These are phyloP conservation scores for Ricordea florida DNA, from an alignment of 92 coral and sea anemone genomes.

Conservation along the genomic window DNA sequence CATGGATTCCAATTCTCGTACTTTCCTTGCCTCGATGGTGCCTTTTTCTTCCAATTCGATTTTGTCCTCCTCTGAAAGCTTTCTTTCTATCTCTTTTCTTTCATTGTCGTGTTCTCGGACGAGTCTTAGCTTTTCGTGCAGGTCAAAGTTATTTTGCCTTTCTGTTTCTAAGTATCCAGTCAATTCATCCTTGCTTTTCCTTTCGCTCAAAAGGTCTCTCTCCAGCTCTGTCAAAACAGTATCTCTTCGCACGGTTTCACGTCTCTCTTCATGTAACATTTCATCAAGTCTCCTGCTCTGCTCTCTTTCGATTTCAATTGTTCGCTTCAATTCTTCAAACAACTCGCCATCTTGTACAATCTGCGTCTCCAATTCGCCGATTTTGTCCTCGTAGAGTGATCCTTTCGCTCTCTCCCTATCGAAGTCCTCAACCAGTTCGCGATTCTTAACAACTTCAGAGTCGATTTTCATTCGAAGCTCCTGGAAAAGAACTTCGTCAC, in stretches of 20 bases:
- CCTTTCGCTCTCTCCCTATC: conserved; percentile 61
- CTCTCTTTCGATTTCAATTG: conserved; percentile 59
- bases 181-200: conserved; percentile 16
- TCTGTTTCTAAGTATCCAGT: conserved; percentile 10
- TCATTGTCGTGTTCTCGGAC: conserved; percentile 21
- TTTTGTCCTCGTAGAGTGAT: conserved; percentile 44
- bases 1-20: conserved; percentile 34
- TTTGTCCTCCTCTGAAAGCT: conserved; percentile 27
- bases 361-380: conserved; percentile 64
- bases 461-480: conserved; percentile 59
- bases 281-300: conserved; percentile 70
- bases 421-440: conserved; percentile 49
- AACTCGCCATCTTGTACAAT: conserved; percentile 62
- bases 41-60: conserved; percentile 28
- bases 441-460: conserved; percentile 53
- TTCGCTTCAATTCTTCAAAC: conserved; percentile 60
- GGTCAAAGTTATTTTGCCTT: not conserved
- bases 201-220: conserved; percentile 6
- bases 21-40: conserved; percentile 10
- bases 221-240: conserved; percentile 26
- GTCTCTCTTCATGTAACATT: conserved; percentile 59
- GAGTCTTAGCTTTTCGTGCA: conserved; percentile 5
- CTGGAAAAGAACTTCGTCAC: conserved; percentile 60
- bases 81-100: conserved; percentile 26
- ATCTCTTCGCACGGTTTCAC: conserved; percentile 26